phyloP scores from a whole-genome alignment of 2,113 vertebrate genomes.

The Petromus typicus region DNA sequence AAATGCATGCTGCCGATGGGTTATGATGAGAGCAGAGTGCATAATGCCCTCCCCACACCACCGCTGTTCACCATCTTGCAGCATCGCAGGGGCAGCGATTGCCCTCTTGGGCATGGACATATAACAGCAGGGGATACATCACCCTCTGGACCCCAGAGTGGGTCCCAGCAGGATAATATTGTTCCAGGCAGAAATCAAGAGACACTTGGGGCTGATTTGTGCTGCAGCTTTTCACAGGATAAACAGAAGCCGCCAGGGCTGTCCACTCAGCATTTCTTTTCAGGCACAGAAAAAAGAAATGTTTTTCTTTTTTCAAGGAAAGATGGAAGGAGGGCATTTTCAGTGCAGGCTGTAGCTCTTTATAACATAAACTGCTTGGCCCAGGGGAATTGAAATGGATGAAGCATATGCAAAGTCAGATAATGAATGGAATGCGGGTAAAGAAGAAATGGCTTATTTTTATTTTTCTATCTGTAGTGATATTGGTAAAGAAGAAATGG shows the following conservation, averaged over 20 bases:
- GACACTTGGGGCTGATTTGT: slow-evolving; percentile 60
- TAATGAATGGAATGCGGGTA: slow-evolving; percentile 55
- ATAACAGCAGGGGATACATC: slow-evolving; percentile 46
- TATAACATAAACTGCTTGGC: slow-evolving; percentile 59
- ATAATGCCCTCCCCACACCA: neutral
- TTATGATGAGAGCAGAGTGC: neutral
- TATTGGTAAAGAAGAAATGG: slow-evolving; percentile 1
- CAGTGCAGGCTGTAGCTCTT: slow-evolving; percentile 59
- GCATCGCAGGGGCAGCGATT: neutral
- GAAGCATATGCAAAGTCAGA: slow-evolving; percentile 56
- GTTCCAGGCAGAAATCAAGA: slow-evolving; percentile 64
- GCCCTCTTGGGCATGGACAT: neutral
- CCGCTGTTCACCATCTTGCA: neutral
- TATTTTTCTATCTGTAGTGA: neutral
- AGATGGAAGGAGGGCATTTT: slow-evolving; percentile 71
- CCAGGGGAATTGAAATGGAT: slow-evolving; percentile 61
- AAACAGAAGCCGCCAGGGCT: slow-evolving; percentile 65
- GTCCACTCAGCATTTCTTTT: slow-evolving; percentile 76
- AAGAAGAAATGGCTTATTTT: slow-evolving; percentile 44
- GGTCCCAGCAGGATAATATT: slow-evolving; percentile 56
- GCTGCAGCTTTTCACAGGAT: slow-evolving; percentile 20
- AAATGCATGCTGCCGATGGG: neutral
- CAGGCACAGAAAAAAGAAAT: slow-evolving; percentile 15
- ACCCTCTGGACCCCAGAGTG: slow-evolving; percentile 8
- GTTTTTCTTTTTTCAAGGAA: slow-evolving; percentile 50